phyloP scores from a whole-genome alignment of 64 coral and sea anemone species.

The Hydrozoanthus tunicans region DNA sequence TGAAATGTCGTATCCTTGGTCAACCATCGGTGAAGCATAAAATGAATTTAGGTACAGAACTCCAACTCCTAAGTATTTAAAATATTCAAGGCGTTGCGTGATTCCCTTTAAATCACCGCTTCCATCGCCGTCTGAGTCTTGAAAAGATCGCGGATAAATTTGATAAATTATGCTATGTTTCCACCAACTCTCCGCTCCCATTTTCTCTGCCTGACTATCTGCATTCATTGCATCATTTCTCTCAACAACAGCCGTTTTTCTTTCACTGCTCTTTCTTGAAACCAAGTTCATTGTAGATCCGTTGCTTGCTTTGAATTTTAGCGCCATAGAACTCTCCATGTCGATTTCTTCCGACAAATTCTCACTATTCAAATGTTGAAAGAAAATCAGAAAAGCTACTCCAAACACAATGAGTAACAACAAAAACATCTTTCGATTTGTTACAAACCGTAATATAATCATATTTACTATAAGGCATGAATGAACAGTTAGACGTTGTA shows the following conservation, averaged over 20 bases:
- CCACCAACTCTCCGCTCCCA: constrained; percentile 57
- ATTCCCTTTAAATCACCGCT: constrained; percentile 82
- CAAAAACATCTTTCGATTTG: not conserved
- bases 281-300: not conserved
- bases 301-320: not conserved
- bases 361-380: not conserved
- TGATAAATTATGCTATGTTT: constrained; percentile 77
- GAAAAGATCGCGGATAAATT: constrained; percentile 84
- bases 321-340: not conserved
- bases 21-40: constrained; percentile 76
- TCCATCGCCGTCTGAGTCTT: constrained; percentile 78
- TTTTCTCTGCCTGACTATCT: not conserved
- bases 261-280: not conserved
- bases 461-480: too few relatives aligned
- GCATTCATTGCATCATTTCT: not conserved
- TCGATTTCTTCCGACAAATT: not conserved
- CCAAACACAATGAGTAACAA: not conserved
- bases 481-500: too few relatives aligned
- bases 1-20: constrained; percentile 87
- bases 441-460: not conserved
- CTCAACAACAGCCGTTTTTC: not conserved
- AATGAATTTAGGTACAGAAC: constrained; percentile 76
- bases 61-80: constrained; percentile 71
- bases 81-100: constrained; percentile 62
- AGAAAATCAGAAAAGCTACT: not conserved